Conservation (phyloP, 1,140 invertebrate species). For the Euura saliciscinereae region DNA sequence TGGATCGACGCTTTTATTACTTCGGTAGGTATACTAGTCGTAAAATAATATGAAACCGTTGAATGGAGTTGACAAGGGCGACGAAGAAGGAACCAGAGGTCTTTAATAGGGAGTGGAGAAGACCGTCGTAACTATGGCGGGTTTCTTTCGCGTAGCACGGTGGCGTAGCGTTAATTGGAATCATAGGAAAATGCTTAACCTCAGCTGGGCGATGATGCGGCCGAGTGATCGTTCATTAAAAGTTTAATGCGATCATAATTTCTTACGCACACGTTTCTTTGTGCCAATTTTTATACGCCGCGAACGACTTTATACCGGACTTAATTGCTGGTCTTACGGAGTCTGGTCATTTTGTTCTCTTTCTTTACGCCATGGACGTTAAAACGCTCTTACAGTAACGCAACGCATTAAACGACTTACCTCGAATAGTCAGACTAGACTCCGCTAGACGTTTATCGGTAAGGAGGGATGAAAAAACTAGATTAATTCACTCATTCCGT, state of each 20-base stretch:
- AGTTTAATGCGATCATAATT: constrained; percentile 27
- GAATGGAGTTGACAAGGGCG: neutral
- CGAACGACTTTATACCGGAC: constrained; percentile 28
- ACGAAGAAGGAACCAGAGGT: neutral
- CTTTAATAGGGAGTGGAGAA: neutral
- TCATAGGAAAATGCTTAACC: constrained; percentile 24
- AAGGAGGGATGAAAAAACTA: too few species aligned
- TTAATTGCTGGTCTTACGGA: neutral
- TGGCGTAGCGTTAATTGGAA: constrained; percentile 33
- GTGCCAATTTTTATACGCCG: constrained; percentile 21
- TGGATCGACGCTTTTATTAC: too few species aligned
- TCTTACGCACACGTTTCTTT: constrained; percentile 8
- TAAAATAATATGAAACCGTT: neutral
- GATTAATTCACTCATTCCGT: too few species aligned
- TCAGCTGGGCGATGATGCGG: constrained; percentile 9
- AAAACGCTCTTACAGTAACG: neutral
- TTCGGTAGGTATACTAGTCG: neutral
- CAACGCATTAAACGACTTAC: neutral
- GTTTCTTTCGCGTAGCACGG: constrained; percentile 28
- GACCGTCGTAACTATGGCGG: constrained; percentile 10
- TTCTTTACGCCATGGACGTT: neutral
- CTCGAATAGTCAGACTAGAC: too few species aligned
- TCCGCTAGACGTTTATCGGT: too few species aligned
- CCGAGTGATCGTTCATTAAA: constrained; percentile 26
- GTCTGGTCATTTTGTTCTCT: neutral